These are phyloP conservation scores for mouse (Mus musculus) DNA, from an alignment of 2,113 vertebrate species.

Conservation along the genomic window DNA sequence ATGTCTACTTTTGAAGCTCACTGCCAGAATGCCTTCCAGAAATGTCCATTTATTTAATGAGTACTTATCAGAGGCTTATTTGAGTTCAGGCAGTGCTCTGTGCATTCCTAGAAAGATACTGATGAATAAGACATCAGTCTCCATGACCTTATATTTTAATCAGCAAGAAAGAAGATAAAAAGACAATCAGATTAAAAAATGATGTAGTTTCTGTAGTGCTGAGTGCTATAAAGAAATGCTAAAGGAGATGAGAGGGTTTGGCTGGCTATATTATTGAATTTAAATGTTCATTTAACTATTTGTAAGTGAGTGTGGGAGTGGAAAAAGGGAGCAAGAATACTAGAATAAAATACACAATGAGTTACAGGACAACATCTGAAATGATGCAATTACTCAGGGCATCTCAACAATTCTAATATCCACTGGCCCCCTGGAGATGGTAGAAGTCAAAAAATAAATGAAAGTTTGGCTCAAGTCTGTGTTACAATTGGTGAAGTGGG, in stretches of 20 bases:
- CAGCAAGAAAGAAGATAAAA: slow-evolving; percentile 32
- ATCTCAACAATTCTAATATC: neutral
- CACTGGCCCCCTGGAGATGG: neutral
- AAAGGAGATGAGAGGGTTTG: neutral
- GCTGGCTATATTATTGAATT: slow-evolving; percentile 19
- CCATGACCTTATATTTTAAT: slow-evolving; percentile 31
- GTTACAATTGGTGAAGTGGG: neutral
- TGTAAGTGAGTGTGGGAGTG: neutral
- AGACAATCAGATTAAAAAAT: neutral
- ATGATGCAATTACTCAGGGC: neutral
- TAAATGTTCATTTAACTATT: slow-evolving; percentile 6
- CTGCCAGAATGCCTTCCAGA: neutral
- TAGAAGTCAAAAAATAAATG: neutral
- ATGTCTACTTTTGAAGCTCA: neutral
- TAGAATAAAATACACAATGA: neutral
- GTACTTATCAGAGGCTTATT: slow-evolving; percentile 21
- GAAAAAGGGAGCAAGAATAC: neutral
- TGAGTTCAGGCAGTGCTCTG: neutral
- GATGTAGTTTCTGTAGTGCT: slow-evolving; percentile 15
- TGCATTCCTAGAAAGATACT: neutral
- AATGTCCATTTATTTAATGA: slow-evolving; percentile 32
- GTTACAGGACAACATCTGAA: neutral
- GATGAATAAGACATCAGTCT: slow-evolving; percentile 14
- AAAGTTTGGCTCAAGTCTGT: neutral
- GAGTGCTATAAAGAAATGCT: slow-evolving; percentile 4